Evolutionary conservation across 2,797 vertebrate genomes (phyloP), one percentile per base, ranked within the genome.

Genomic region (Leptodactylus fallax): DNA sequence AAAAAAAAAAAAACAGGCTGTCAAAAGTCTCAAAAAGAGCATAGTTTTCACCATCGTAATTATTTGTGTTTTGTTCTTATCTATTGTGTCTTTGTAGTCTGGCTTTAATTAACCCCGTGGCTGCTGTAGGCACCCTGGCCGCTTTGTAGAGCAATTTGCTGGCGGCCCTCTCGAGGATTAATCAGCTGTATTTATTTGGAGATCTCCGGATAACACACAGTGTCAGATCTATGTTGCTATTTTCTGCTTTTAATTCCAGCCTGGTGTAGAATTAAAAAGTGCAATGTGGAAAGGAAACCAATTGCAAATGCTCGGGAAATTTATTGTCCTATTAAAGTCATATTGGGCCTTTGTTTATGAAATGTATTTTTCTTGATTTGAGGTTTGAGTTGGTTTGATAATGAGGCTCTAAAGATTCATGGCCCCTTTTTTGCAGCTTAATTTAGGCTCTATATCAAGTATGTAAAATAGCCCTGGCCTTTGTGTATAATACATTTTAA

Each of bases 381-480:
- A 95, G 93, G 93, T 92, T 94, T 93, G 94, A 93, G 92, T 91
- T 94, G 91, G 91, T 93, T 94, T 96, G 92, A 95, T 96, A 95
- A 96, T 95, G 94, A 96, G 93, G 90, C 93, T 93, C 89, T 88
- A 92, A 94, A 95, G 95, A 96, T 96, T 95, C 95, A 96, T 95
- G 89, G 92, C 90, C 88, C 92, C 93, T 95, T 94, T 94, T 95
- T 94, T 94, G 92, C 91, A 92, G 92, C 93, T 95, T 95, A 96
- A 96, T 95, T 96, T 96, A 94, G 93, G 93, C 94, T 94, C 91
- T 95, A 95, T 94, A 95, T 96, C 95, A 95, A 96, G 95, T 96
- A 96, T 94, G 95, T 95, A 95, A 96, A 96, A 93, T 93, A 94
- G 94, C 91, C 87, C 91, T 92, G 90, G 92, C 92, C 92, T 93